phyloP scores from a whole-genome alignment of 2,113 vertebrate genomes.

The Nestor notabilis region DNA sequence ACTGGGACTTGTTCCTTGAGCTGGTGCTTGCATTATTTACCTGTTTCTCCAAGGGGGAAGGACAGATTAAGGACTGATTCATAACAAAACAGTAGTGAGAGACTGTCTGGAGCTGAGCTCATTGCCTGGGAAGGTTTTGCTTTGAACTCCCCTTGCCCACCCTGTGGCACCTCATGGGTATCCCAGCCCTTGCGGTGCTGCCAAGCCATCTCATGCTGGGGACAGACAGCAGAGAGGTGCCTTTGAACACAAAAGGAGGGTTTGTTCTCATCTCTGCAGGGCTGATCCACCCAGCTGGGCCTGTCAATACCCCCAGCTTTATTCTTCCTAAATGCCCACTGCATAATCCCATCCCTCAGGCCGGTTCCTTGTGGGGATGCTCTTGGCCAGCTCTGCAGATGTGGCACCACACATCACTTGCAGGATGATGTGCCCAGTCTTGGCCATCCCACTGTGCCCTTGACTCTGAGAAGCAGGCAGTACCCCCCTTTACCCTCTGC shows the following conservation, averaged over 20 bases:
- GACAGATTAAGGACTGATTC: not conserved
- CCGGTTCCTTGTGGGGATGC: not conserved
- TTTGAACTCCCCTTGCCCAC: not conserved
- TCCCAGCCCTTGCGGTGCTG: not conserved
- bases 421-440: not conserved
- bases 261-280: not conserved
- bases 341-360: not conserved
- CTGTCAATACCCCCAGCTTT: not conserved
- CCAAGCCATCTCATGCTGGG: not conserved
- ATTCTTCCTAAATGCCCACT: fast-evolving
- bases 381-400: not conserved
- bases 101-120: not conserved
- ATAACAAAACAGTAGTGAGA: not conserved
- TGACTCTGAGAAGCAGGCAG: not conserved
- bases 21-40: not conserved
- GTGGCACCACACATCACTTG: fast-evolving
- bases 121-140: not conserved
- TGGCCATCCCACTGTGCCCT: fast-evolving
- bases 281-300: not conserved
- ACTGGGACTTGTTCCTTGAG: not conserved
- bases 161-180: fast-evolving
- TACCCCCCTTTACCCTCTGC: fast-evolving
- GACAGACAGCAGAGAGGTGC: not conserved
- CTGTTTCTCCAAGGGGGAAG: not conserved
- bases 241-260: not conserved